Conservation (phyloP, 1,140 invertebrate genomes). For the Danaus melanippus region DNA sequence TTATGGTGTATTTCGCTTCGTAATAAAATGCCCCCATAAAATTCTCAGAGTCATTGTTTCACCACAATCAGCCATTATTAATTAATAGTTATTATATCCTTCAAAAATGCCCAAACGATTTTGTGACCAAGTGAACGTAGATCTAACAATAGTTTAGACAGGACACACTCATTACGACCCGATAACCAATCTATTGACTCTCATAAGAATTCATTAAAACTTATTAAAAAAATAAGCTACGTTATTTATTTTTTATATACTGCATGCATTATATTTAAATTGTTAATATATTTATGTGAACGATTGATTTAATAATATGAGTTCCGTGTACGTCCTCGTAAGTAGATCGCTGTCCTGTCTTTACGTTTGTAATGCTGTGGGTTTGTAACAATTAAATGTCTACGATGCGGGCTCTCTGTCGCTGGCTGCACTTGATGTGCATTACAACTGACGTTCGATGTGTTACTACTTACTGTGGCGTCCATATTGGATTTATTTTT, state of each 20-base stretch:
- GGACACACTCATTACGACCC: neutral
- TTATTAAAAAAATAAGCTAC: no score
- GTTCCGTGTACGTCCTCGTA: no score
- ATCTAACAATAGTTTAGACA: conserved; percentile 5
- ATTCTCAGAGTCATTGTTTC: conserved; percentile 45
- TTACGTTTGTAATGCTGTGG: conserved; percentile 17
- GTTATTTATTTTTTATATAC: no score
- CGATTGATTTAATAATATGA: no score
- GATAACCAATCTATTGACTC: no score
- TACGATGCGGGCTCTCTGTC: conserved; percentile 60
- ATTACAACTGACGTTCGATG: no score
- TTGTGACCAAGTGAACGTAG: conserved; percentile 16
- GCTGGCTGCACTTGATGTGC: conserved; percentile 16
- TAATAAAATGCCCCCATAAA: conserved; percentile 13
- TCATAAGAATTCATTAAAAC: no score
- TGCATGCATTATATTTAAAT: no score
- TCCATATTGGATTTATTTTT: no score
- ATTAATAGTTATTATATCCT: conserved; percentile 52
- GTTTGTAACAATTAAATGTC: conserved; percentile 45
- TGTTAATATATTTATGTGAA: no score
- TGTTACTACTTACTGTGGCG: no score
- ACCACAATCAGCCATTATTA: conserved; percentile 44
- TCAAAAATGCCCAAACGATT: conserved; percentile 29
- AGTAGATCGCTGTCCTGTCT: conserved; percentile 13
- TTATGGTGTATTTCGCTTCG: no score